phyloP scores from a whole-genome alignment of 30 jellyfish, hydroid and myxozoan genomes.

The Mastigias papua region DNA sequence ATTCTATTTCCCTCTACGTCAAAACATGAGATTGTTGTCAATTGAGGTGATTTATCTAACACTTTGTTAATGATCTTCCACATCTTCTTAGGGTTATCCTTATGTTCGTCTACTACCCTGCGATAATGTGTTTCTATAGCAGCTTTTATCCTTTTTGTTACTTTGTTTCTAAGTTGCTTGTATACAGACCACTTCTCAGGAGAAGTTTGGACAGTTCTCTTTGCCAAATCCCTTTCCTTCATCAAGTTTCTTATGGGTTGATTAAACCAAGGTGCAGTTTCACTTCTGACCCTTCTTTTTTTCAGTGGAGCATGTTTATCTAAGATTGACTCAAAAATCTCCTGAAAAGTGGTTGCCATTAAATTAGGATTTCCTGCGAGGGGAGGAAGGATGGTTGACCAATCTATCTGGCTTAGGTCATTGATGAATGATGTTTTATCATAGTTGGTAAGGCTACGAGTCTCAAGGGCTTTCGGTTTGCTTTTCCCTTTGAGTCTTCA shows the following conservation, averaged over 20 bases:
- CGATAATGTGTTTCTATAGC: not conserved
- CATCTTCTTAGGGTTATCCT: too few relatives aligned
- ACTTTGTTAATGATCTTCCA: too few relatives aligned
- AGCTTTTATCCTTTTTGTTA: too few relatives aligned
- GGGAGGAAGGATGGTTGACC: slow-evolving; percentile 36
- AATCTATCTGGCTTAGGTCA: slow-evolving; percentile 33
- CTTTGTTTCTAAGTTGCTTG: too few relatives aligned
- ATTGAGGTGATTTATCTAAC: too few relatives aligned
- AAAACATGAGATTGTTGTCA: too few relatives aligned
- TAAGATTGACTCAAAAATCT: slow-evolving; percentile 20
- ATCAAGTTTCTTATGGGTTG: slow-evolving; percentile 8
- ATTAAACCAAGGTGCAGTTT: slow-evolving; percentile 31
- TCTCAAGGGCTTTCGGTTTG: not conserved
- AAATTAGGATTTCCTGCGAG: slow-evolving; percentile 8
- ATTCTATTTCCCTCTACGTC: too few relatives aligned
- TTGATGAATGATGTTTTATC: slow-evolving; percentile 12
- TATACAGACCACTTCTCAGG: slow-evolving; percentile 9
- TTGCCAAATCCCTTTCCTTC: slow-evolving; percentile 45
- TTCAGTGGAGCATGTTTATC: not conserved
- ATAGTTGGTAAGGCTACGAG: slow-evolving; percentile 9
- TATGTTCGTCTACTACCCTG: too few relatives aligned
- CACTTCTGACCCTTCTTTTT: slow-evolving; percentile 13
- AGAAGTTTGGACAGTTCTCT: too few relatives aligned
- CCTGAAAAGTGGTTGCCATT: slow-evolving; percentile 44
- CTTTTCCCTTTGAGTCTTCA: slow-evolving; percentile 3